phyloP scores from a whole-genome alignment of 2,888 invertebrate species.

The Euzophera pinguis region DNA sequence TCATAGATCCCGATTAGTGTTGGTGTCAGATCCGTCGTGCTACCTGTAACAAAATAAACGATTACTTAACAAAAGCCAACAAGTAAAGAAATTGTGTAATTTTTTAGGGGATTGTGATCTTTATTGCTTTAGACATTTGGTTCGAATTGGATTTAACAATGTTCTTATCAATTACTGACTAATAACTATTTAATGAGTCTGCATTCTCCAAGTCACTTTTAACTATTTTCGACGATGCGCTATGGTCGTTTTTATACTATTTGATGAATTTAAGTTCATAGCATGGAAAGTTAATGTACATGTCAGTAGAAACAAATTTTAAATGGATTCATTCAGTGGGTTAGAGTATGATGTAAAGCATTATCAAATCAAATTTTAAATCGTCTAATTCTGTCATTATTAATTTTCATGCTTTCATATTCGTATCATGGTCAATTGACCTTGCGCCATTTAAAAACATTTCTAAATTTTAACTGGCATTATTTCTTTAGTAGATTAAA shows the following conservation, averaged over 20 bases:
- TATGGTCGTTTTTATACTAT: constrained; percentile 7
- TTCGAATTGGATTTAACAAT: neutral
- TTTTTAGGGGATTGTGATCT: neutral
- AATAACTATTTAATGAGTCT: constrained; percentile 39
- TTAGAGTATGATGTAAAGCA: too few species aligned
- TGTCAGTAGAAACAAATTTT: too few species aligned
- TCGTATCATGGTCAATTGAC: too few species aligned
- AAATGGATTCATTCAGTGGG: too few species aligned
- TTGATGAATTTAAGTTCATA: neutral
- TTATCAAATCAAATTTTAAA: too few species aligned
- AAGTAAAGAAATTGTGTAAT: neutral
- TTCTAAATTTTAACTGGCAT: too few species aligned
- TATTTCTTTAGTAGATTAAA: too few species aligned
- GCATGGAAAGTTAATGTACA: too few species aligned
- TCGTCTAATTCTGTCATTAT: too few species aligned
- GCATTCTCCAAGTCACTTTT: constrained; percentile 26
- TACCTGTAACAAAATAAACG: constrained; percentile 82
- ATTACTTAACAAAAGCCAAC: constrained; percentile 13
- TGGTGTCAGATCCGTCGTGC: constrained; percentile 91
- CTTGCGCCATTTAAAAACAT: too few species aligned
- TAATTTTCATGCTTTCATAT: too few species aligned
- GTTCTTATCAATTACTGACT: constrained; percentile 32
- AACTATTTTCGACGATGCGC: constrained; percentile 10
- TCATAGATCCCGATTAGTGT: constrained; percentile 93
- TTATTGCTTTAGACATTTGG: neutral